Percentiles rank a stretch among this genome's conserved stretches.
Conservation (phyloP, 2,888 invertebrate species). For the Herminia tarsipennalis region DNA sequence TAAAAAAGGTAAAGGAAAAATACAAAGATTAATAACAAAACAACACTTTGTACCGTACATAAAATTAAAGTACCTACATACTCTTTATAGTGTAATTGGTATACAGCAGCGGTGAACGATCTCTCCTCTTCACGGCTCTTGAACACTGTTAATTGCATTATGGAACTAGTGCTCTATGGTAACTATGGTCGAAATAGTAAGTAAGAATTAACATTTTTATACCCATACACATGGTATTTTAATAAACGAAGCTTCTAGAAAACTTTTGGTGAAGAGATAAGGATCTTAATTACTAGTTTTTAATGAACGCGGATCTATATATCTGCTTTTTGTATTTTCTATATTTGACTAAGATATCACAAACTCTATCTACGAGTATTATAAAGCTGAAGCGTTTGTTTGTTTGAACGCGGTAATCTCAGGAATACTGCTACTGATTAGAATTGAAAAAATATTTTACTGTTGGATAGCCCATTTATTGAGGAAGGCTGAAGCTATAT, state of each 20-base stretch:
- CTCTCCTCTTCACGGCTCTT: conserved; percentile 63
- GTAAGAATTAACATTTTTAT: conserved; percentile 48
- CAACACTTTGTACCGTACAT: not conserved
- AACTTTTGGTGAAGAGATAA: conserved; percentile 7
- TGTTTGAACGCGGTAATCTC: too few relatives aligned
- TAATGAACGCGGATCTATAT: too few relatives aligned
- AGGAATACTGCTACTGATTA: too few relatives aligned
- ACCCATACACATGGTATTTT: conserved; percentile 30
- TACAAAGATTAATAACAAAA: not conserved
- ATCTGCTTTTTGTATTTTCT: too few relatives aligned
- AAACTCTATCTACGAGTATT: too few relatives aligned
- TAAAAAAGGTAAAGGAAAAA: not conserved
- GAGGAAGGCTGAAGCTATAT: too few relatives aligned
- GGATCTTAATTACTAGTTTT: conserved; percentile 13
- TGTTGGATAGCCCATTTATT: too few relatives aligned
- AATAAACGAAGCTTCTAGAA: conserved; percentile 29
- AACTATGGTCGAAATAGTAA: conserved; percentile 40
- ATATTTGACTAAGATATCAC: too few relatives aligned
- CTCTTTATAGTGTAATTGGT: conserved; percentile 24
- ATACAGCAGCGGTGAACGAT: conserved; percentile 54
- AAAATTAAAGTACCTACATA: conserved; percentile 16
- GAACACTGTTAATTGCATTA: conserved; percentile 67
- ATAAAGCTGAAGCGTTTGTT: too few relatives aligned
- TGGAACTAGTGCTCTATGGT: conserved; percentile 66
- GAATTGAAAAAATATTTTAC: too few relatives aligned